A percentile compares a stretch with the other conserved stretches of the same genome.
Conservation (phyloP, 2,113 vertebrate genomes). For the Pagrus major region DNA sequence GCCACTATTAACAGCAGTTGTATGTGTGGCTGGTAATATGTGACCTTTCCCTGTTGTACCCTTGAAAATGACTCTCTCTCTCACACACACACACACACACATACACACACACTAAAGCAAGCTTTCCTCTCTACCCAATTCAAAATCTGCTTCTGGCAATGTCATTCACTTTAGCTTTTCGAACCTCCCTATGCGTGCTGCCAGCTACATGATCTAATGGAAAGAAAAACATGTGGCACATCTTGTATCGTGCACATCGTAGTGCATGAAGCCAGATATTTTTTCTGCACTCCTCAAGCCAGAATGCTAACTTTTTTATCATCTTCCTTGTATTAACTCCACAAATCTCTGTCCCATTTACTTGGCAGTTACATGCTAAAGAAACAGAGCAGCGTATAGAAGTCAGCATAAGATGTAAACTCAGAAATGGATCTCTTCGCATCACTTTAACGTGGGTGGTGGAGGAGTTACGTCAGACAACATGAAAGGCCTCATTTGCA, state of each 20-base stretch:
- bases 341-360: constrained; percentile 21
- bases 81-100: too few species aligned
- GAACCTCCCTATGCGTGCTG: constrained; percentile 34
- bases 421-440: background rate
- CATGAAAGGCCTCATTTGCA: constrained; percentile 9
- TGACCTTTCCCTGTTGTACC: constrained; percentile 65
- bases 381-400: background rate
- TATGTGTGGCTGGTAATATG: constrained; percentile 42
- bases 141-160: constrained; percentile 72
- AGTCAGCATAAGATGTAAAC: background rate
- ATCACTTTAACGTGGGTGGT: background rate
- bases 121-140: constrained; percentile 72
- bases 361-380: background rate
- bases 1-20: constrained; percentile 26
- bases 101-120: constrained; percentile 42
- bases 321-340: background rate
- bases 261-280: background rate
- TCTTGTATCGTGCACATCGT: constrained; percentile 45
- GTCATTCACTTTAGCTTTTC: constrained; percentile 44
- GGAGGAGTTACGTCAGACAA: constrained; percentile 10
- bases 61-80: constrained; percentile 76
- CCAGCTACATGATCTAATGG: constrained; percentile 37
- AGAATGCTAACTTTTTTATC: constrained; percentile 17
- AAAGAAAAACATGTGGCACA: constrained; percentile 51
- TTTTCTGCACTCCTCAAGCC: background rate